Evolutionary conservation across 2,888 invertebrate species (phyloP).

Genomic region (Eutolmus rufibarbis): DNA sequence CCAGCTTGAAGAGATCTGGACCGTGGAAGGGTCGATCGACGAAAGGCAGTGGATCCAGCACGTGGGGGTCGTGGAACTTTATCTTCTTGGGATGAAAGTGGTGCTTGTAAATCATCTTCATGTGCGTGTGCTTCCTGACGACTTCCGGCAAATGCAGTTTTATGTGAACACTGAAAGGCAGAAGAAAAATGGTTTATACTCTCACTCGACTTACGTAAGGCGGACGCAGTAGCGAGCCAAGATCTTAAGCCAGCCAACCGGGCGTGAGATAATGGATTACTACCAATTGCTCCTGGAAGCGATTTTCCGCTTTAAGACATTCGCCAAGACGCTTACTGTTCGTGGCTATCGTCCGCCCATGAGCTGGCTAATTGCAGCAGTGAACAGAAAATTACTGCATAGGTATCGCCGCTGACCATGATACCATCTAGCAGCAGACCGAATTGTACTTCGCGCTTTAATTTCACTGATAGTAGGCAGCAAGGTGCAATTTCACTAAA

Average conservation of each 20-base stretch:
- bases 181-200: constrained; percentile 18
- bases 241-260: not conserved
- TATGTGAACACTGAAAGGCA: constrained; percentile 41
- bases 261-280: not conserved
- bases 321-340: constrained; percentile 26
- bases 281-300: not conserved
- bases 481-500: not conserved
- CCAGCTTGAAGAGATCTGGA: not conserved
- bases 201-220: not conserved
- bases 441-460: not conserved
- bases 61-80: not conserved
- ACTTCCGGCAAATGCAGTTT: constrained; percentile 43
- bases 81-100: constrained; percentile 43
- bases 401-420: not conserved
- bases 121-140: constrained; percentile 43
- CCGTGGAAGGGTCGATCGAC: not conserved
- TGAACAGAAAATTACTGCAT: constrained; percentile 15
- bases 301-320: not conserved
- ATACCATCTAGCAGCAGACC: not conserved
- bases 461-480: not conserved
- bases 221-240: not conserved
- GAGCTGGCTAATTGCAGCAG: constrained; percentile 18
- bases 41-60: not conserved
- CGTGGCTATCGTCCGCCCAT: constrained; percentile 16
- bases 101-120: constrained; percentile 37